phyloP scores from a whole-genome alignment of 2,113 vertebrate species.

The Vulpes ferrilata region DNA sequence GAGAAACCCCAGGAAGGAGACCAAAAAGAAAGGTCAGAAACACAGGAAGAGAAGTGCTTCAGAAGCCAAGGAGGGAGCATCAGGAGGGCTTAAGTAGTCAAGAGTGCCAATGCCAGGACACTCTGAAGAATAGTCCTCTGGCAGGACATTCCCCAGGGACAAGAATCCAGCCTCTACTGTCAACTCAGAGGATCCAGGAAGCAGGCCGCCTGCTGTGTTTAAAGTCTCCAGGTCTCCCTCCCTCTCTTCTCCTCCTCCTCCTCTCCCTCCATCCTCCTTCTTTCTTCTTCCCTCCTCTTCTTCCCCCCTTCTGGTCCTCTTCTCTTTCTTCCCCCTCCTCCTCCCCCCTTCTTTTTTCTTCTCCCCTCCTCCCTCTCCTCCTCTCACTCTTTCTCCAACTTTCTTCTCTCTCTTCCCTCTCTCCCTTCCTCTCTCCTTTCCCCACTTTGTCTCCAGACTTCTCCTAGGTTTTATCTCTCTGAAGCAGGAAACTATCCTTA shows the following conservation, averaged over 20 bases:
- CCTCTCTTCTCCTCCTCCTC: no score
- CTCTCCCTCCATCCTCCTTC: not conserved
- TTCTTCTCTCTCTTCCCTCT: no score
- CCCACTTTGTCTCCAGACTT: not conserved
- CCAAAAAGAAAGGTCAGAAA: not conserved
- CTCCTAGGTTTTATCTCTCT: not conserved
- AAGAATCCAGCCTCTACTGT: not conserved
- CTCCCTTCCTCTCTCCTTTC: no score
- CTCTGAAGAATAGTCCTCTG: not conserved
- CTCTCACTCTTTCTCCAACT: not conserved
- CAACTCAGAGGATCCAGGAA: not conserved
- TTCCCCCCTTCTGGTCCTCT: not conserved
- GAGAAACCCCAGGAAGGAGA: not conserved
- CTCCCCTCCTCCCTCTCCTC: no score
- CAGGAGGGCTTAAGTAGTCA: not conserved
- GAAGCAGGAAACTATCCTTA: not conserved
- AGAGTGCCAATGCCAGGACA: not conserved
- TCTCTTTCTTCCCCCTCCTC: fast-evolving
- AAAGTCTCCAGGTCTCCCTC: not conserved
- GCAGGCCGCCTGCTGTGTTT: not conserved
- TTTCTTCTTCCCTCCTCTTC: not conserved
- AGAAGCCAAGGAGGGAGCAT: not conserved
- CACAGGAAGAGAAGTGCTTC: not conserved
- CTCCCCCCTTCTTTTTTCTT: not conserved
- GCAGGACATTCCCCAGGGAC: not conserved